Base-by-base conservation (phyloP, 2,113 vertebrate species). In the Nannospalax galili region DNA sequence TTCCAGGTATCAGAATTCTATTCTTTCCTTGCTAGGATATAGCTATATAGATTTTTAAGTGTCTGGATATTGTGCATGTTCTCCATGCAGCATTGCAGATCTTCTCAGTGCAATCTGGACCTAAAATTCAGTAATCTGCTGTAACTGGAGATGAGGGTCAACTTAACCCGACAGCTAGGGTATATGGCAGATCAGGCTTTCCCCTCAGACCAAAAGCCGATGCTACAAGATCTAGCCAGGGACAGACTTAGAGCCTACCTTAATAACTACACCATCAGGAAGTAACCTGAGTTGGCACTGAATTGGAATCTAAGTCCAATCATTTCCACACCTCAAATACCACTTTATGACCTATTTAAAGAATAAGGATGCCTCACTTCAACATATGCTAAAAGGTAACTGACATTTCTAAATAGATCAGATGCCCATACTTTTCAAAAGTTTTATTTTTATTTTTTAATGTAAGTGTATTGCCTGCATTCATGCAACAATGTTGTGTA, bases 331-430 rank as follows among this genome's bases (percentile, higher is more conserved):
- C 2, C 10, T 15, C 70, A 92, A 72, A 94, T 73, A 42, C 1
- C 32, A 88, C 32, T 37, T 35, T 37, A 20, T 86, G 45, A 86
- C 11, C 73, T 26, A 93, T 32, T 67, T 58, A 91, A 88, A 67
- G 42, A 78, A 5, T 75, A 90, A 22, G 26, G 9, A 60, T 79
- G 12, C 20, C 24, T 80, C 26, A 75, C 35, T 80, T 75, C 77
- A 93, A 70, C 60, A 86, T 67, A 86, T 73, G 35, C 28, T 45
- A 69, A 28, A 84, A 97, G 15, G 93, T 74, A 78, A 85, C 86
- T 42, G 65, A 84, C 30, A 92, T 70, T 14, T 52, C 22, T 67
- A 58, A 37, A 80, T 22, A 40, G 37, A 70, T 91, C 48, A 90
- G 22, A 22, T 93, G 37, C 60, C 24, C 22, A 64, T 64, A 7